Base-by-base conservation (phyloP, 1,140 invertebrate species). In the Pantala flavescens region DNA sequence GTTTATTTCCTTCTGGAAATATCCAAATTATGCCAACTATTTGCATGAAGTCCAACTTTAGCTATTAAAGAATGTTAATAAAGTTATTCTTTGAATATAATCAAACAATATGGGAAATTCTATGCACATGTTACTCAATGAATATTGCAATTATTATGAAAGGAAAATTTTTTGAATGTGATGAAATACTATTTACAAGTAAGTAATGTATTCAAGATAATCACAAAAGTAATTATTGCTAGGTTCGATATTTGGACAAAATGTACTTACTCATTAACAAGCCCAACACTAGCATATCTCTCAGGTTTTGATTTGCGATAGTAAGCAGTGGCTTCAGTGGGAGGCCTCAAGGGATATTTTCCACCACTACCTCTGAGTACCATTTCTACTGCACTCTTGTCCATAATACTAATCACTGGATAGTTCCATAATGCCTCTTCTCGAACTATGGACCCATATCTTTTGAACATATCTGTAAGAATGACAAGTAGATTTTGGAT, bases 301-400 rank as follows among this genome's bases (percentile, higher is more conserved):
- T 94, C 92, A 0, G 88, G 90, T 16, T 90, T 84, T n/a, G 86
- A 87, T 42, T 82, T 85, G 21, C 94, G 85, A 81, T 95, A 95
- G 78, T 89, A 85, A 11, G 90, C 88, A 55, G 93, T 89, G 73
- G 94, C 90, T 81, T 93, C 91, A 2, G 93, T 93, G 24, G 92
- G 90, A 24, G 94, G 92, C 36, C 95, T 85, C 75, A 91, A 85
- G 0, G 95, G 94, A 80, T 89, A 91, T 78, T 88, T 89, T 43
- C 89, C 89, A 49, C 81, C 73, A 0, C 85, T 86, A 42, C 87
- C 86, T 74, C 88, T 88, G 19, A 94, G 84, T 7, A 96, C 89
- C 49, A 63, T 63, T 63, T 63, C 49, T 21, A 63, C 49, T 7
- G 49, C 49, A 72, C 71, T 72, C 23, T 72, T 72, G 14, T 24